Base-by-base conservation (phyloP, 2,113 vertebrate species). In the Tragelaphus buxtoni region DNA sequence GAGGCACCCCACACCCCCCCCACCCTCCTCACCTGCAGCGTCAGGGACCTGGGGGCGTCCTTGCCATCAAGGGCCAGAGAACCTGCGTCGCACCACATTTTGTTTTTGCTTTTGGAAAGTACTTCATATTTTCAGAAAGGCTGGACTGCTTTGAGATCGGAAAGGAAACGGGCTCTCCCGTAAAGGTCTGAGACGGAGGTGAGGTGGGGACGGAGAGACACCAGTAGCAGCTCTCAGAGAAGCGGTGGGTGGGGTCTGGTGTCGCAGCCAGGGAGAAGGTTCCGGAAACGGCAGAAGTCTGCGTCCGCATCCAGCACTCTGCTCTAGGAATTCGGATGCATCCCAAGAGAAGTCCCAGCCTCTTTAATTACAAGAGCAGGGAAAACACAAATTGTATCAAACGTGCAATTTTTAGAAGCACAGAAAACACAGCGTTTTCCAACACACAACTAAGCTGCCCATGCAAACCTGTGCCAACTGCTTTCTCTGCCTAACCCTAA, bases 381-480 rank as follows among this genome's bases (percentile, higher is more conserved):
- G 97, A 35, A 89, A 95, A 95, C 6, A 6, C 26, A 79, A 77
- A 61, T 60, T 95, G 85, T 49, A 39, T 7, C 74, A 24, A 84
- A 88, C 7, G 18, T 9, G 0, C 55, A 53, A 30, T 69, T 80
- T 96, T 95, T 55, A 87, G 85, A 96, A 69, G 94, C 83, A 32
- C 84, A 74, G 61, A 56, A 87, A 92, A 97, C 2, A 51, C 49
- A n/a, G 42, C 32, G 51, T 92, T 97, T 94, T 28, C 83, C 61
- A 17, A 49, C 61, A 9, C 30, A 45, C 51, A 51, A n/a, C n/a
- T 10, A 77, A 42, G 53, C 49, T 35, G 69, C 61, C 22, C 55
- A n/a, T 76, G 81, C 5, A 47, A 69, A 77, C 69, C 69, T 39
- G 51, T 3, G 30, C 20, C 16, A 49, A 39, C 10, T 32, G 14